Evolutionary conservation across 2,888 invertebrate genomes (phyloP), one percentile per base, ranked within the genome.

Genomic region (Camponotus fellah): DNA sequence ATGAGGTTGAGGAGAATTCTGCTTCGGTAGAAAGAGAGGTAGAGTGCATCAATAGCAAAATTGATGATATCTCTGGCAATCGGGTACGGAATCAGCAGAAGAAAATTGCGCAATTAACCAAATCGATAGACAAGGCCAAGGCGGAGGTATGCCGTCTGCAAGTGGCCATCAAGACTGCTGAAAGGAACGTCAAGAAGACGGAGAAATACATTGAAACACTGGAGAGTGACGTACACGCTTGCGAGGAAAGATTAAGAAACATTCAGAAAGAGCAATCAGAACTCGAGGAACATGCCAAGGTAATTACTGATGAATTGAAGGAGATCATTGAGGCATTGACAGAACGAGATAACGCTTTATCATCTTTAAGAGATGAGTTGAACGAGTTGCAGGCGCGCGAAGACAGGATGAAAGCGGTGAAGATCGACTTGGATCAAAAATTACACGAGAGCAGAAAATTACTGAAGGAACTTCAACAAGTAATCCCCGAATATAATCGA

Each of bases 361-460:
- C 89, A 74, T 92, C 92, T 3, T 94, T 97, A 0, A 97, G 97
- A 88, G 96, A 97, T 81, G 96, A 97, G 91, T 96, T 97, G 53
- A 95, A 95, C 0, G 95, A 95, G 56, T 94, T 97, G 0, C 96
- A 96, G 43, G 95, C 96, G 40, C 95, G 96, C 80, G 97, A 97
- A 92, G 97, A 96, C 85, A 96, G 97, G 82, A 94, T 97, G 6
- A 97, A 97, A 92, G 95, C 96, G 0, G 95, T 96, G 76, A 96
- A 97, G 65, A 95, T 99, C 0, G 98, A 98, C 91, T 95, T 98
- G 0, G 97, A 97, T 84, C 97, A 97, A 88, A 97, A 97, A 64
- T 93, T 98, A 0, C 96, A 96, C 74, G 96, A 96, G 2, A 95
- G 96, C 81, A 95, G 96, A 34, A 96, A 96, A 72, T 94, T 95